Percentiles rank a stretch among this genome's conserved stretches.
Conservation (phyloP, 2,113 vertebrate genomes). For the Rhegmatorhina hoffmannsi region DNA sequence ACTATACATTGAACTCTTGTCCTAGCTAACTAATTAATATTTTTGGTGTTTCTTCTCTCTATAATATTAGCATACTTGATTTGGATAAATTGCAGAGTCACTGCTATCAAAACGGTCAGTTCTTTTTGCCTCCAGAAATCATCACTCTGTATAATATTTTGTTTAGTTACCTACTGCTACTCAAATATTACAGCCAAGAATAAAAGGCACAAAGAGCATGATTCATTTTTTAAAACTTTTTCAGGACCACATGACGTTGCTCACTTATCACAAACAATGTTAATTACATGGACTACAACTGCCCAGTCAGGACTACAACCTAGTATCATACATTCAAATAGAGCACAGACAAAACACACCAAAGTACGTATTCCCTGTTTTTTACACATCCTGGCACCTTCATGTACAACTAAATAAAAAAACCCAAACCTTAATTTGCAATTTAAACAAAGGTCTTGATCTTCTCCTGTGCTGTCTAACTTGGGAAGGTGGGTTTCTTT, state of each 20-base stretch:
- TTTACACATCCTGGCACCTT: neutral
- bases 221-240: neutral
- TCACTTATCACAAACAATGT: neutral
- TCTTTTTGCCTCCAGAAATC: neutral
- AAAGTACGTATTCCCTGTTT: neutral
- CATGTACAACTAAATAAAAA: neutral
- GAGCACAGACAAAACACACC: neutral
- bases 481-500: neutral
- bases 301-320: neutral
- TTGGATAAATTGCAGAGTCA: neutral
- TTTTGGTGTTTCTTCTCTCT: neutral
- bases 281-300: neutral
- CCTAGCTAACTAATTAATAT: neutral
- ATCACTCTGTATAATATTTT: neutral
- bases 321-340: neutral
- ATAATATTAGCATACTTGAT: neutral
- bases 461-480: fast-evolving
- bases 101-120: neutral
- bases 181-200: neutral
- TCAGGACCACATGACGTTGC: neutral
- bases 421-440: neutral
- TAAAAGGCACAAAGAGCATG: neutral
- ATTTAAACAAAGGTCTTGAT: neutral
- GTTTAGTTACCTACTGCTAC: neutral
- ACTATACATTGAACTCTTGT: neutral